Conservation (phyloP, 2,113 vertebrate species). For the Sylvicapra grimmia region DNA sequence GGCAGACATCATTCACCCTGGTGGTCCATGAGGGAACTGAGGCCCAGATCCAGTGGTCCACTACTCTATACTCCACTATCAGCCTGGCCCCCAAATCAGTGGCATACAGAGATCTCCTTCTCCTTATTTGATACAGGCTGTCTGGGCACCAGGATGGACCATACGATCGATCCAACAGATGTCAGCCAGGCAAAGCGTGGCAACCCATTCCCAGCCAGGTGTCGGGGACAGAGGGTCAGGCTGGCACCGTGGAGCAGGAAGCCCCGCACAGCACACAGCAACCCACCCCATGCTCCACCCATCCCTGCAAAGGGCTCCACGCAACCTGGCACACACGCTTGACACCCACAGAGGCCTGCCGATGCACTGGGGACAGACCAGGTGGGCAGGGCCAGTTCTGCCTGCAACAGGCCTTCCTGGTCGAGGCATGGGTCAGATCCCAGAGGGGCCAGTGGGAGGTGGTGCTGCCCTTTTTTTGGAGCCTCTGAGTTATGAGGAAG, state of each 20-base stretch:
- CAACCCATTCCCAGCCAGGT: not conserved
- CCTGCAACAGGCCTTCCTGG: not conserved
- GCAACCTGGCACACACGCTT: not conserved
- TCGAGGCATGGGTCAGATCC: not conserved
- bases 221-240: not conserved
- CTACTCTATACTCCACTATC: not conserved
- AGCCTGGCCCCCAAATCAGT: not conserved
- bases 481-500: not conserved
- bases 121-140: not conserved
- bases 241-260: not conserved
- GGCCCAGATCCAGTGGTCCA: not conserved
- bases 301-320: not conserved
- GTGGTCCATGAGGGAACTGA: not conserved
- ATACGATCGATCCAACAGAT: not conserved
- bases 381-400: not conserved
- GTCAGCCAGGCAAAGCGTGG: not conserved
- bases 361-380: not conserved
- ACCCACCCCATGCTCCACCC: not conserved
- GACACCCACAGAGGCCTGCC: not conserved
- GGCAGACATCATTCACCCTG: not conserved
- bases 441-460: rapidly evolving
- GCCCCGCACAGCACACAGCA: not conserved
- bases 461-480: not conserved
- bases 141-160: slow-evolving; percentile 30
- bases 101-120: not conserved